These are phyloP conservation scores for Collichthys lucidus DNA, from an alignment of 2,113 vertebrate species.

Conservation along the genomic window DNA sequence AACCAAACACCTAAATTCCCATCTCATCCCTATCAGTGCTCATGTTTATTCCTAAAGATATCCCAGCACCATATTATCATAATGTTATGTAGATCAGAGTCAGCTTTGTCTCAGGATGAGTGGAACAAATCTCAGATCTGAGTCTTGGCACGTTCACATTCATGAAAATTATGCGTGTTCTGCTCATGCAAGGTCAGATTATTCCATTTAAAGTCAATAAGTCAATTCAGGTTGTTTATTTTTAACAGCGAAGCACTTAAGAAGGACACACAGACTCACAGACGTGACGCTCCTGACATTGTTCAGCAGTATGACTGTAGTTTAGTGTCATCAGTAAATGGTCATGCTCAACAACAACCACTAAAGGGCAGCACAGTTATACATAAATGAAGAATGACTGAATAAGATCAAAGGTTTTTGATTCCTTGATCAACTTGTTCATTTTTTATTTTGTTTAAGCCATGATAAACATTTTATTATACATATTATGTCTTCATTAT, in stretches of 20 bases:
- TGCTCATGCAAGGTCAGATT: constrained; percentile 18
- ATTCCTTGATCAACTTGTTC: neutral
- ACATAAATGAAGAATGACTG: neutral
- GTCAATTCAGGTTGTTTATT: constrained; percentile 17
- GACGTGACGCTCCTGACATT: neutral
- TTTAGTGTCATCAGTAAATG: neutral
- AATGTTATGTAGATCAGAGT: constrained; percentile 58
- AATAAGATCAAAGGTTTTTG: neutral
- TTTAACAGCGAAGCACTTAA: constrained; percentile 5
- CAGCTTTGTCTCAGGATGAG: constrained; percentile 50
- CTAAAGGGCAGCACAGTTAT: constrained; percentile 14
- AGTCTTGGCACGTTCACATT: constrained; percentile 10
- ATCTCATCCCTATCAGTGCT: constrained; percentile 56
- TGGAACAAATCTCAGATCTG: constrained; percentile 31
- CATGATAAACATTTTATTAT: neutral
- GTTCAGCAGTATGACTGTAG: neutral
- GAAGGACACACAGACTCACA: neutral
- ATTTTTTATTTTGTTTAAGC: neutral
- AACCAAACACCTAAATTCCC: constrained; percentile 53
- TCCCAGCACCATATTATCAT: constrained; percentile 37
- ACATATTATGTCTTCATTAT: neutral
- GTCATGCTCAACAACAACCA: neutral
- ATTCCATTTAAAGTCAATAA: constrained; percentile 5
- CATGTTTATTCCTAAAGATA: constrained; percentile 61
- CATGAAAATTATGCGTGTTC: constrained; percentile 28